Percentiles rank a stretch among this genome's conserved stretches.
These are phyloP conservation scores for Megalops atlanticus DNA, from an alignment of 2,113 vertebrate genomes.

Conservation along the genomic window DNA sequence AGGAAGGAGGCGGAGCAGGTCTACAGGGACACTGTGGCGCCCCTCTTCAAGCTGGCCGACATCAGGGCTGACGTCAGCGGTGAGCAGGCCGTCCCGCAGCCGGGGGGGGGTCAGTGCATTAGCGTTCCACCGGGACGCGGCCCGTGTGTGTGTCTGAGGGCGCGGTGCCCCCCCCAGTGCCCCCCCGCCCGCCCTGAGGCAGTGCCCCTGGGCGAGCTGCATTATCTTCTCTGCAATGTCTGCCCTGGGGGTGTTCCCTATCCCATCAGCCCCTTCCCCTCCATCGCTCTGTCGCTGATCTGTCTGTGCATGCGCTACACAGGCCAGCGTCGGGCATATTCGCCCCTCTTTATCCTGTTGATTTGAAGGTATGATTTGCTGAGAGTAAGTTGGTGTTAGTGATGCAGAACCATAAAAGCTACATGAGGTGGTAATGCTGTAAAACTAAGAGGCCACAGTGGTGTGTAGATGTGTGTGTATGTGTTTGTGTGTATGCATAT, in stretches of 20 bases:
- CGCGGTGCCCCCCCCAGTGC: neutral
- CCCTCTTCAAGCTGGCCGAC: conserved; percentile 90
- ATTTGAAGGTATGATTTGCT: too few species aligned
- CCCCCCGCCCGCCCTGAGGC: too few species aligned
- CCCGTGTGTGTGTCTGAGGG: neutral
- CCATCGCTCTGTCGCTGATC: neutral
- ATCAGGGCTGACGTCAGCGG: conserved; percentile 87
- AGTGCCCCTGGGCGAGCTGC: neutral
- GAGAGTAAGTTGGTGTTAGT: too few species aligned
- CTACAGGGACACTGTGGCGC: conserved; percentile 86
- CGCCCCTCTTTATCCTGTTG: too few species aligned
- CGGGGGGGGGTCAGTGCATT: neutral
- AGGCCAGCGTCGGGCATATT: too few species aligned
- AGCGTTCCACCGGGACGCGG: neutral
- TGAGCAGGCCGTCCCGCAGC: conserved; percentile 55
- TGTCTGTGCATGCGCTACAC: neutral
- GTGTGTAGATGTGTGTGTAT: conserved; percentile 53
- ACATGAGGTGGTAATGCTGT: neutral
- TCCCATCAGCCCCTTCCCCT: neutral
- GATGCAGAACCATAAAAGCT: neutral
- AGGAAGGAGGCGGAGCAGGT: conserved; percentile 82
- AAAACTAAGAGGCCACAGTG: neutral
- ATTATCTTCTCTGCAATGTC: neutral
- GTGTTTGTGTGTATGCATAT: too few species aligned
- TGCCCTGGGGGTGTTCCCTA: neutral